Evolutionary conservation across 2,797 vertebrate genomes (phyloP), one percentile per base, ranked within the genome.

Genomic region (Anas capensis): DNA sequence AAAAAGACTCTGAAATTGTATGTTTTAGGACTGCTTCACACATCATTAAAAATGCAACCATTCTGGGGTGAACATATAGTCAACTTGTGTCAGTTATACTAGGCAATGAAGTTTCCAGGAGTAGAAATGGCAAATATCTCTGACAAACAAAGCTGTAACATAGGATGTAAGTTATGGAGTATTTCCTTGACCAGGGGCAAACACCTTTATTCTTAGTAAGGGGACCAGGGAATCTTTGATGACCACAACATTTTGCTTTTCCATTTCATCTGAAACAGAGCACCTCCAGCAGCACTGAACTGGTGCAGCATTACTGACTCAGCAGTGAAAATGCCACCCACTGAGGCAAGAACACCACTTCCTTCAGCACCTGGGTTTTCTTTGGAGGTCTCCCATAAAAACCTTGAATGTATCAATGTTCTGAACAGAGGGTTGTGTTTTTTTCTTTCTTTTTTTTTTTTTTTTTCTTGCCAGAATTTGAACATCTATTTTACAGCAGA

Each of bases 281-380:
- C 57, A 93, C 36, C 86, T 92, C 79, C 83, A 95, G 82, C 84
- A 93, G 80, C 93, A 91, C 71, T 73, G 70, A 94, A 58, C 62
- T 72, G 86, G 86, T 62, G 69, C 58, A 56, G 69, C 58, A 56
- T 70, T 14, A 85, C 90, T 97, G 95, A 97, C 94, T 98, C 95
- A 97, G 96, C 96, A 95, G 58, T 77, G 81, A 91, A 94, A 95
- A 97, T 97, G 86, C 93, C 97, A 97, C 96, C 96, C 97, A 97
- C 91, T 19, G 56, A 93, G 93, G 69, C 69, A 71, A 71, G n/a
- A 88, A 75, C 31, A 75, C 44, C 54, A 91, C 69, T 97, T 97
- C 89, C 70, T 93, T 71, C 76, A 88, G 51, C 75, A 92, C 83
- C 75, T 91, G 71, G 83, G 36, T 92, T 95, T 96, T 96, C 95